Base-by-base conservation (phyloP, 92 coral and sea anemone genomes). In the Porites cylindrica region DNA sequence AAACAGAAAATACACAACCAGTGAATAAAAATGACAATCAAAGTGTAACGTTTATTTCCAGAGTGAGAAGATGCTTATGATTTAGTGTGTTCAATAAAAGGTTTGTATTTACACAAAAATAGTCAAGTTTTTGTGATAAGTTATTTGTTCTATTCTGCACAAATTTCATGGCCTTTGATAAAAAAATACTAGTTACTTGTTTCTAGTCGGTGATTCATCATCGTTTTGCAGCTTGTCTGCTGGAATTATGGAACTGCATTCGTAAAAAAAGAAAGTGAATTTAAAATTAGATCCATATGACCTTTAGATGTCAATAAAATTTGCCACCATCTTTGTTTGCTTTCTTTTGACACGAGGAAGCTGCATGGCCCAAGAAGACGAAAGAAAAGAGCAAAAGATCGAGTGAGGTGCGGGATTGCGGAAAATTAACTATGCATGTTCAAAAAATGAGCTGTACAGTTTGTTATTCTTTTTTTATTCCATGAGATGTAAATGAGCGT, bases 161-260 rank as follows among this genome's bases (percentile, higher is more conserved):
- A n/a, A n/a, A n/a, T n/a, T n/a, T n/a, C n/a, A n/a, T n/a, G n/a
- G n/a, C n/a, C 78, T 47, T 80, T 80, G 51, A 78, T 78, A 78
- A 82, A 67, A 82, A 82, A 82, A 82, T 82, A 82, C 77, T 82
- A 82, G 84, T 79, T 79, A 79, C 84, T 80, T 80, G 84, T 80
- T 65, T 80, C 84, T 65, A 80, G 74, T 80, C 86, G 86, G 78
- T 82, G 86, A 82, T 82, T 82, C 69, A 82, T 65, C 86, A 82
- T 82, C 54, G 86, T 82, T 82, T 82, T 82, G 84, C 75, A 73
- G 84, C 84, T 80, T 80, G 84, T 80, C 84, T 80, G 84, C 74
- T 80, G 84, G 84, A 80, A 80, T 80, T 80, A 80, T 80, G 84
- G 84, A 80, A 65, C 74, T 80, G 74, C 84, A 80, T 80, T 80